A percentile compares a stretch with the other conserved stretches of the same genome.
These are phyloP conservation scores for Drosophila takahashii DNA, from an alignment of 1,140 invertebrate genomes.

Conservation along the genomic window DNA sequence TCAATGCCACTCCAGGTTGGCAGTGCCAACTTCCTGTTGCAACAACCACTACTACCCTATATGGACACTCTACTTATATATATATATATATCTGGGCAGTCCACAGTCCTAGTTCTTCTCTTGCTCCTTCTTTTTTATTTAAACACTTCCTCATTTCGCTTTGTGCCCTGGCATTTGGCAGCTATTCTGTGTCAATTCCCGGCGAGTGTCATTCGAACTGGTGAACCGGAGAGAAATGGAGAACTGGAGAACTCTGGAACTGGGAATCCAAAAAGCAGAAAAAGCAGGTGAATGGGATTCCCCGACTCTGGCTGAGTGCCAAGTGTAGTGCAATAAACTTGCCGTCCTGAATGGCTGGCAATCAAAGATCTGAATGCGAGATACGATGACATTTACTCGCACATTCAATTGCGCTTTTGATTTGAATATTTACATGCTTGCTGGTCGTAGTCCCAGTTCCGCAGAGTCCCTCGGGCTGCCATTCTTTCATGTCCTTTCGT, in stretches of 20 bases:
- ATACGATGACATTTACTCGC: constrained; percentile 83
- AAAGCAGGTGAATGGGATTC: constrained; percentile 56
- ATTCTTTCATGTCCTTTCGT: constrained; percentile 60
- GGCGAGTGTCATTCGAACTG: constrained; percentile 68
- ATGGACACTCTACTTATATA: constrained; percentile 42
- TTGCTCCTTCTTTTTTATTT: constrained; percentile 39
- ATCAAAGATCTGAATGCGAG: constrained; percentile 83
- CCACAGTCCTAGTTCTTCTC: constrained; percentile 24
- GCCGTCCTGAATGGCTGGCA: constrained; percentile 78
- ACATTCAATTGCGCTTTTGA: constrained; percentile 82
- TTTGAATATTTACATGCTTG: constrained; percentile 80
- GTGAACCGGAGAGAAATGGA: constrained; percentile 23
- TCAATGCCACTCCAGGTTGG: constrained; percentile 70
- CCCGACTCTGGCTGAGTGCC: constrained; percentile 63
- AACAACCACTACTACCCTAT: constrained; percentile 72
- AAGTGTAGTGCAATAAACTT: constrained; percentile 82
- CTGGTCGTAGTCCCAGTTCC: constrained; percentile 37
- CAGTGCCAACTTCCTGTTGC: constrained; percentile 72
- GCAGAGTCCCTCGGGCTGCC: constrained; percentile 25
- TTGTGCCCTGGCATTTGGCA: constrained; percentile 75
- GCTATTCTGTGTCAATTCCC: constrained; percentile 81
- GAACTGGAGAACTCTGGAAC: constrained; percentile 52
- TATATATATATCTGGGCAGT: constrained; percentile 28
- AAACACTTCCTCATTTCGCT: constrained; percentile 81
- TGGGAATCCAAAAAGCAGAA: not conserved